Evolutionary conservation across 2,797 vertebrate species (phyloP).

Genomic region (Cirrhinus mrigala): DNA sequence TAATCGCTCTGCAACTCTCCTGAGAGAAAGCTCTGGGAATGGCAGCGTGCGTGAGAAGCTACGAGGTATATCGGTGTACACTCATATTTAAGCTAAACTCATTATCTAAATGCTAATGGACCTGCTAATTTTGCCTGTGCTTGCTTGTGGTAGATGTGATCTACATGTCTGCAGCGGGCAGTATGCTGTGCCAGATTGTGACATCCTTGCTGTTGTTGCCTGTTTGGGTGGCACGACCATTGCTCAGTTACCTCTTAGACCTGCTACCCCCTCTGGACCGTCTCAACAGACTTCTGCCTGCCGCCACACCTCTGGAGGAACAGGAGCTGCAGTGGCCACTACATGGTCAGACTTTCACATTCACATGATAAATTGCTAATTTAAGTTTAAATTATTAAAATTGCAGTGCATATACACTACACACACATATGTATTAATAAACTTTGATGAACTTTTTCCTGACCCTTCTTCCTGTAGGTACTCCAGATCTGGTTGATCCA

Average conservation of each 20-base stretch:
- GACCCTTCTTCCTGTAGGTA: slow-evolving; percentile 75
- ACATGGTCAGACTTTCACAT: slow-evolving; percentile 82
- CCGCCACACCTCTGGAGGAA: slow-evolving; percentile 91
- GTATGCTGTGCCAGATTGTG: slow-evolving; percentile 96
- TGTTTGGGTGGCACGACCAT: slow-evolving; percentile 91
- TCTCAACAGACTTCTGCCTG: slow-evolving; percentile 92
- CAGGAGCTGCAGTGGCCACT: slow-evolving; percentile 98
- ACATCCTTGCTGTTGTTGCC: slow-evolving; percentile 92
- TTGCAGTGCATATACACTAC: too few species aligned
- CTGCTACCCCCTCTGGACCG: slow-evolving; percentile 92
- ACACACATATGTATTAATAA: too few species aligned
- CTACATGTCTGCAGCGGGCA: slow-evolving; percentile 95
- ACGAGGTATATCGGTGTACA: slow-evolving; percentile 79
- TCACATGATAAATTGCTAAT: background rate
- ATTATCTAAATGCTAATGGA: background rate
- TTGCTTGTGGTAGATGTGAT: slow-evolving; percentile 84
- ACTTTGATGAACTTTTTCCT: background rate
- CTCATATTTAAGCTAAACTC: background rate
- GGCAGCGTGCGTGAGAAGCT: slow-evolving; percentile 93
- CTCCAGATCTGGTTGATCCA: slow-evolving; percentile 88
- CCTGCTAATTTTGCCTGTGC: slow-evolving; percentile 1
- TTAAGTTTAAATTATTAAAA: background rate
- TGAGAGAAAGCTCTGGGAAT: slow-evolving; percentile 96
- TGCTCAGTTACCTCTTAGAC: slow-evolving; percentile 91
- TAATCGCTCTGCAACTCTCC: slow-evolving; percentile 89